Evolutionary conservation across 64 coral and sea anemone species (phyloP), one percentile per base, ranked within the genome.

Genomic region (Montipora foliosa): DNA sequence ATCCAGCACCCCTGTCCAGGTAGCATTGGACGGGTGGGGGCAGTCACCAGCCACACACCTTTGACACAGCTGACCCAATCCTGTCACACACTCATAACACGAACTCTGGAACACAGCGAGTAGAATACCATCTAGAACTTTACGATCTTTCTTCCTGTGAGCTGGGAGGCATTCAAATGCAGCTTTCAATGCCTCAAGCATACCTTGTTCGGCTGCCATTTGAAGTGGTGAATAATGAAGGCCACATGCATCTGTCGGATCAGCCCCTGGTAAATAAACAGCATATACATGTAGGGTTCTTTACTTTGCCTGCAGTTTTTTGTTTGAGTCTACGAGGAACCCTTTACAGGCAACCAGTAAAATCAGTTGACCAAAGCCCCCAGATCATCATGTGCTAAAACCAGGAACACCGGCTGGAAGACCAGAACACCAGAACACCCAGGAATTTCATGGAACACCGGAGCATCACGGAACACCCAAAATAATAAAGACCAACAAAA

Each of bases 131-230:
- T 91, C 89, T 19, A 91, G 73, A 2, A 90, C 89, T 9, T 74
- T 49, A 44, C 88, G 79, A 69, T 89, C 73, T 80, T 76, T 84
- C 70, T 79, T 76, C 14, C 45, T 70, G 66, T 89, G 49, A 49
- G 55, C 37, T 82, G 95, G 89, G 45, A 97, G 86, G 13, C 95
- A 94, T 15, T 89, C 83, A 66, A 94, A 87, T 87, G 91, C 89
- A 13, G 95, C 50, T 74, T 80, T 88, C 10, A 97, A 85, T 22
- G 95, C 92, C 71, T 64, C 82, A 16, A 94, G 49, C 24, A 69
- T 89, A 68, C 95, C 95, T 67, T 97, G 95, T 88, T 97, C 95
- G 13, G 92, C 95, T 83, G 95, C 92, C 95, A 97, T 97, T 88
- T 97, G 88, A 48, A 97, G 62, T 45, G 95, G 77, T 22, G 88